Conservation (phyloP, 2,888 invertebrate genomes). For the Mystacides longicornis region DNA sequence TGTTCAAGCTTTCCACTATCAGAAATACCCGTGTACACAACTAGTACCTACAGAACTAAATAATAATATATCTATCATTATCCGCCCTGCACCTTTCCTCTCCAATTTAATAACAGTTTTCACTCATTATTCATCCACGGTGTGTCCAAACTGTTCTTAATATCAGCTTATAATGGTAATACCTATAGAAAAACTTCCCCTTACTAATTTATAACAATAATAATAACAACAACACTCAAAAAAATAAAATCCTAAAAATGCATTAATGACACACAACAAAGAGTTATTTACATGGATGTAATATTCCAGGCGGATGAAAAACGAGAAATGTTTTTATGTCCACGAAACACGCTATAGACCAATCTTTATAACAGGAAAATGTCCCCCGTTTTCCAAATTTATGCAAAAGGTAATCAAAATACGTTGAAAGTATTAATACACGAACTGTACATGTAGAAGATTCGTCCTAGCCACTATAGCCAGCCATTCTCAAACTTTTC, state of each 20-base stretch:
- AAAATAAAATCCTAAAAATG: background rate
- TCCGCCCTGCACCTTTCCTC: too few relatives aligned
- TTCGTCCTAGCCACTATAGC: too few relatives aligned
- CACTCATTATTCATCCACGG: background rate
- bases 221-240: too few relatives aligned
- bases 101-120: background rate
- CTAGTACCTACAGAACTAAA: too few relatives aligned
- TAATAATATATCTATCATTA: too few relatives aligned
- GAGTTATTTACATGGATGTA: background rate
- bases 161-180: background rate
- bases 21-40: too few relatives aligned
- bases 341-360: background rate
- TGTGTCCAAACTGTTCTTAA: too few relatives aligned
- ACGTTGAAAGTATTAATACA: too few relatives aligned
- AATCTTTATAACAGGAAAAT: background rate
- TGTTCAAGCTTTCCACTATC: too few relatives aligned
- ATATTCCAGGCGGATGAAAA: background rate
- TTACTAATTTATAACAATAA: background rate
- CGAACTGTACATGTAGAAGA: too few relatives aligned
- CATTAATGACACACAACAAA: background rate
- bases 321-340: background rate
- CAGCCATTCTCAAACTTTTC: too few relatives aligned
- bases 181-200: background rate
- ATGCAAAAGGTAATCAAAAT: constrained; percentile 1
- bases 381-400: background rate